Conservation (phyloP, 2,797 vertebrate genomes). For the Carapus acus region DNA sequence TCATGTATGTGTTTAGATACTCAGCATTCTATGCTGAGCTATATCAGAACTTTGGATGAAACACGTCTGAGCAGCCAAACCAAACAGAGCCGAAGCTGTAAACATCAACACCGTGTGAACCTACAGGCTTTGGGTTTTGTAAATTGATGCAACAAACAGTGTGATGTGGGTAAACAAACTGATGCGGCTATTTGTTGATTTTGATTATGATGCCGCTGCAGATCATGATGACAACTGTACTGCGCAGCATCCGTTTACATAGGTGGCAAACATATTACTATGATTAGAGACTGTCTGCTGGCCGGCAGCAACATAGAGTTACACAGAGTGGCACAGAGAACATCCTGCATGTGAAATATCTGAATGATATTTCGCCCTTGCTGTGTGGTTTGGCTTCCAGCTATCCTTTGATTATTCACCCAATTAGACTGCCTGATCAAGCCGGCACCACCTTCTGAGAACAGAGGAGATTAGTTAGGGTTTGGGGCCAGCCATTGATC, state of each 20-base stretch:
- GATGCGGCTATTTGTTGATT: background rate
- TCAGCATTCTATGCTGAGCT: no score
- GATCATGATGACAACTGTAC: no score
- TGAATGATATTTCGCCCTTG: background rate
- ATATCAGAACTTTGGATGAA: no score
- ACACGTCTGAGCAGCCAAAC: no score
- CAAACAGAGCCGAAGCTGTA: no score
- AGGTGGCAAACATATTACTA: background rate
- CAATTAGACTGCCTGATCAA: constrained; percentile 49
- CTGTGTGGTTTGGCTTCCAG: constrained; percentile 30
- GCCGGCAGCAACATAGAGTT: constrained; percentile 24
- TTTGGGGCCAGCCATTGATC: constrained; percentile 25
- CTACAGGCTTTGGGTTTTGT: background rate
- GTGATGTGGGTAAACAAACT: constrained; percentile 2
- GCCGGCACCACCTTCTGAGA: constrained; percentile 24
- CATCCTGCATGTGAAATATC: constrained; percentile 33
- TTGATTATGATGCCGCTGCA: no score
- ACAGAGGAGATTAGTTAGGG: constrained; percentile 9
- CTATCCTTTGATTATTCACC: constrained; percentile 43
- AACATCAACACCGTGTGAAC: no score
- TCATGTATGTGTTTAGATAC: no score
- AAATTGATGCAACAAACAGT: constrained; percentile 13
- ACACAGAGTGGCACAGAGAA: constrained; percentile 11
- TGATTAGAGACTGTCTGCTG: background rate
- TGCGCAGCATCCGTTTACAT: background rate